Percentiles rank a stretch among this genome's conserved stretches.
These are phyloP conservation scores for Cydia fagiglandana DNA, from an alignment of 1,140 invertebrate species.

Conservation along the genomic window DNA sequence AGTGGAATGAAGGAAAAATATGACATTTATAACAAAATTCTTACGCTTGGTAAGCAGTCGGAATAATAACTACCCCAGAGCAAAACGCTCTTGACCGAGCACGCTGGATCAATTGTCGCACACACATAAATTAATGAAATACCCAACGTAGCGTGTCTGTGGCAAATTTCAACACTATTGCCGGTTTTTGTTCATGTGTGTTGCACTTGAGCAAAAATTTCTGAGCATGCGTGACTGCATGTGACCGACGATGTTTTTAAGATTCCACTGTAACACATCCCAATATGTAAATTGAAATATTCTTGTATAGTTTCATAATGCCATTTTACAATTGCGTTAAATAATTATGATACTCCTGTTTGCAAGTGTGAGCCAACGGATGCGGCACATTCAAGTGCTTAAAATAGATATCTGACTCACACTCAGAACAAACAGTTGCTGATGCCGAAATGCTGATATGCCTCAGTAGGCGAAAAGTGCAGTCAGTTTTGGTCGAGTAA, in stretches of 20 bases:
- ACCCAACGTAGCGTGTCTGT: not conserved
- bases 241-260: no score
- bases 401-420: conserved; percentile 63
- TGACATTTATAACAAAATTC: no score
- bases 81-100: conserved; percentile 19
- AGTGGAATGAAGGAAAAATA: no score
- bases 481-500: not conserved
- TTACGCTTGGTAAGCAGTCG: not conserved
- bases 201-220: not conserved
- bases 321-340: no score
- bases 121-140: conserved; percentile 22
- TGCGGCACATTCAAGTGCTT: conserved; percentile 51
- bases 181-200: not conserved
- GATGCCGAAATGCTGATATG: no score
- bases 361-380: conserved; percentile 26
- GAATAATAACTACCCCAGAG: not conserved
- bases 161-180: conserved; percentile 8
- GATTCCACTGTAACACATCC: no score
- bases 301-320: no score
- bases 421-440: conserved; percentile 30
- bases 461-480: no score
- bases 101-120: conserved; percentile 22
- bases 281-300: no score
- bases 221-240: no score
- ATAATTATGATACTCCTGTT: not conserved